A percentile compares a stretch with the other conserved stretches of the same genome.
Evolutionary conservation across 1,140 invertebrate genomes (phyloP).

Genomic region (Hyphantria cunea): DNA sequence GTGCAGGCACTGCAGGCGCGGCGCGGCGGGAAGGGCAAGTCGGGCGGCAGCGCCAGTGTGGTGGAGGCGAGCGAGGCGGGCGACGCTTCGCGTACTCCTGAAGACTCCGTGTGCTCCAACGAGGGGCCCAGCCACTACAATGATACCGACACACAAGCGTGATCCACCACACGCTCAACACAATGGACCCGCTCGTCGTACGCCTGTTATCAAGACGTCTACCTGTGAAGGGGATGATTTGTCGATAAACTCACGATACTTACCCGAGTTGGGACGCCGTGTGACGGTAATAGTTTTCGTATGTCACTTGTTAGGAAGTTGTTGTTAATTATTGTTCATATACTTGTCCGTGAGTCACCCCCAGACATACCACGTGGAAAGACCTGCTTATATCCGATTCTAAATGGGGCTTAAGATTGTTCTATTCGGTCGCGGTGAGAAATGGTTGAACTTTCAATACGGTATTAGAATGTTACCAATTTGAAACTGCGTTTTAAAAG

Average conservation of each 20-base stretch:
- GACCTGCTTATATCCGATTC: no score
- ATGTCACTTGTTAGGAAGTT: no score
- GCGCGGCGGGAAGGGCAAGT: constrained; percentile 78
- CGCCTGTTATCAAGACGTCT: not conserved
- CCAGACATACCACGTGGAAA: no score
- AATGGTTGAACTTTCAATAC: constrained; percentile 17
- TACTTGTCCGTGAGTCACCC: no score
- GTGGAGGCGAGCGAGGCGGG: constrained; percentile 84
- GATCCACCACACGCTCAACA: constrained; percentile 17
- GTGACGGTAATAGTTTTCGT: no score
- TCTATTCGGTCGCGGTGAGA: constrained; percentile 5
- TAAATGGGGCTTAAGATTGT: not conserved
- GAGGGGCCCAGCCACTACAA: constrained; percentile 85
- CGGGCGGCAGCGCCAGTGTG: constrained; percentile 81
- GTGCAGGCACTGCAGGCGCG: constrained; percentile 81
- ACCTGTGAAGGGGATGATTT: not conserved
- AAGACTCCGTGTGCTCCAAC: constrained; percentile 89
- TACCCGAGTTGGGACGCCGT: no score
- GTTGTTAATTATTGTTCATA: no score
- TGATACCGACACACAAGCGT: constrained; percentile 63
- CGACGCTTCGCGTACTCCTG: constrained; percentile 85
- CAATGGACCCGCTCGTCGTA: not conserved
- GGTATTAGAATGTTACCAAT: constrained; percentile 16
- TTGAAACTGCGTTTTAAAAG: constrained; percentile 18
- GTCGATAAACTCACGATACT: not conserved